phyloP scores from a whole-genome alignment of 2,113 vertebrate species.

The Saguinus midas region DNA sequence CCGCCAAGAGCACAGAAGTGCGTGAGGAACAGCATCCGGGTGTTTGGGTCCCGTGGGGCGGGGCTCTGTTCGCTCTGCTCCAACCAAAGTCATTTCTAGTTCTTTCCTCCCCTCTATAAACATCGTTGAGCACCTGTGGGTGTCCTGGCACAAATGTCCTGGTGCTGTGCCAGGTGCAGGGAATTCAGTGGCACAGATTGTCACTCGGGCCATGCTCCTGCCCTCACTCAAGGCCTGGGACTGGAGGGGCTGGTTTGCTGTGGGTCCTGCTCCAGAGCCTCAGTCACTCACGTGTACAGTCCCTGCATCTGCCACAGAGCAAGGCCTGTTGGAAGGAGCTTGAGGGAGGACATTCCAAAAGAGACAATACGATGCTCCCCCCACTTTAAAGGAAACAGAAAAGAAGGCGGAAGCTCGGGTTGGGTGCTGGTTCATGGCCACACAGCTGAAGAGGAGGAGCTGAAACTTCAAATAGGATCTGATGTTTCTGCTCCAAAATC shows the following conservation, averaged over 20 bases:
- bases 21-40: neutral
- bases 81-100: neutral
- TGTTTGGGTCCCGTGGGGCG: neutral
- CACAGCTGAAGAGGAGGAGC: neutral
- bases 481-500: neutral
- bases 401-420: neutral
- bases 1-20: neutral
- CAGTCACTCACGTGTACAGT: neutral
- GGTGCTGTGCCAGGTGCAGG: fast-evolving
- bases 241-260: neutral
- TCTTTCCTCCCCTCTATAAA: neutral
- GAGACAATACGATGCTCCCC: neutral
- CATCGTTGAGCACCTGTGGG: fast-evolving
- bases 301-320: neutral
- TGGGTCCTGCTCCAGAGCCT: neutral
- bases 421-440: neutral
- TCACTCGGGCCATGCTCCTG: neutral
- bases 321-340: neutral
- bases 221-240: neutral
- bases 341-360: neutral
- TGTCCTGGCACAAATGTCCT: fast-evolving
- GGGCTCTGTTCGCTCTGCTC: neutral
- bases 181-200: neutral
- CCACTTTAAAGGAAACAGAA: neutral
- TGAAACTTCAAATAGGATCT: neutral